These are phyloP conservation scores for Notothenia coriiceps DNA, from an alignment of 2,113 vertebrate genomes.

Conservation along the genomic window DNA sequence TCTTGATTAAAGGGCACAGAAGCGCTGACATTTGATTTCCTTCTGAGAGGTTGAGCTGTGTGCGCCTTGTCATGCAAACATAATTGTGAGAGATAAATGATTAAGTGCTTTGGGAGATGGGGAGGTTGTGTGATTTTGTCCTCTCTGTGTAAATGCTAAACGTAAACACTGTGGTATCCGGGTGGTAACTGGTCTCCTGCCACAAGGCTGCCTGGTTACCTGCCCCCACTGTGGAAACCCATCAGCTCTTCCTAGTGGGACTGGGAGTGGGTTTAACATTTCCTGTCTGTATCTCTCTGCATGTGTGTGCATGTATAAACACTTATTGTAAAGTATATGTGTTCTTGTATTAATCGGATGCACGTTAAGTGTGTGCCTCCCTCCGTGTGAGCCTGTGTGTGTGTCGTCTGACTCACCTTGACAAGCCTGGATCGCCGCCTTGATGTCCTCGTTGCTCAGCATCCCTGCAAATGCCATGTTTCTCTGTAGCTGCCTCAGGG, in stretches of 20 bases:
- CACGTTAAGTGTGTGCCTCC: conserved; percentile 10
- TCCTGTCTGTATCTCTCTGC: not conserved
- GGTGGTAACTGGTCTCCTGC: conserved; percentile 70
- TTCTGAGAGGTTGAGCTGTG: not conserved
- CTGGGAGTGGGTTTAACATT: conserved; percentile 21
- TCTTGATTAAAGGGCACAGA: conserved; percentile 41
- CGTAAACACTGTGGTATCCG: conserved; percentile 72
- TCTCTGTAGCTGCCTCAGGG: conserved; percentile 59
- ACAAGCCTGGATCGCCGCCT: conserved; percentile 80
- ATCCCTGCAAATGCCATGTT: conserved; percentile 84
- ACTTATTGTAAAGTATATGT: conserved; percentile 1
- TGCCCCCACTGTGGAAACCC: conserved; percentile 60
- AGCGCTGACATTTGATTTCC: conserved; percentile 61
- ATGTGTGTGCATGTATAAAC: conserved; percentile 13
- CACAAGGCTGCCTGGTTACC: conserved; percentile 79
- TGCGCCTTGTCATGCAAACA: conserved; percentile 55
- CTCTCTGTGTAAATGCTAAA: conserved; percentile 44
- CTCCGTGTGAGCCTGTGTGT: not conserved
- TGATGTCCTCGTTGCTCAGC: conserved; percentile 81
- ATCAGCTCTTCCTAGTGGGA: conserved; percentile 53
- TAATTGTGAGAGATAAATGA: conserved; percentile 73
- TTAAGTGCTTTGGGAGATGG: conserved; percentile 56
- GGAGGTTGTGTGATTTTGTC: conserved; percentile 41
- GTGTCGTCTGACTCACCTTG: conserved; percentile 77
- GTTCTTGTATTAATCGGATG: conserved; percentile 1